Evolutionary conservation across 2,797 vertebrate species (phyloP), one percentile per base, ranked within the genome.

Genomic region (Etheostoma perlongum): DNA sequence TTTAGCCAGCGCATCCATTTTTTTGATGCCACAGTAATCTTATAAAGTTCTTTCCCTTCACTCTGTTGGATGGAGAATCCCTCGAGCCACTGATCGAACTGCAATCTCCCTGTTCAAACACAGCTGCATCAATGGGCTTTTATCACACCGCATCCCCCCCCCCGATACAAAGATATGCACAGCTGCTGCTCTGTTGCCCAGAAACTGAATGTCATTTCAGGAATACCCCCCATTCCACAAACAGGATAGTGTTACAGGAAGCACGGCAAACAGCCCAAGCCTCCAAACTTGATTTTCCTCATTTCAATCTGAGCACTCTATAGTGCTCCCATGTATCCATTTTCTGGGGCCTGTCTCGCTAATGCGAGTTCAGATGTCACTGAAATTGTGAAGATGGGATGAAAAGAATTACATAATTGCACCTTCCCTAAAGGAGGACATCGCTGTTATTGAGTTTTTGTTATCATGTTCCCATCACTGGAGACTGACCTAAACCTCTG

Each of bases 171-270:
- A 95, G 93, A 94, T 88, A 94, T 91, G 93, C 92, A 92, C 94
- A 95, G 94, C 94, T 94, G 94, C 93, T 79, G 90, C 91, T 84
- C 90, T 63, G 93, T 95, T 95, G 93, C 95, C 93, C 92, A 92
- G 94, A 94, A 94, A 96, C 94, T 33, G 81, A 90, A 90, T 92
- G 93, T 86, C 91, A 92, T 92, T 87, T 89, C 90, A 89, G 87
- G 87, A 92, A 89, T 86, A 91, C 85, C 86, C 83, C 82, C 85
- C 64, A 84, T 88, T 93, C 91, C 81, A 90, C 86, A 89, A 88
- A 90, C 72, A 74, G 82, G 89, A 90, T 91, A 85, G 84, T 79
- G 86, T 94, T 93, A 91, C 92, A 91, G 86, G 92, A 92, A 89
- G 85, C 72, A 66, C 42, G 47, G 78, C 70, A 83, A 88, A 88